Base-by-base conservation (phyloP, 1,140 invertebrate species). In the Drosophila pectinifera region DNA sequence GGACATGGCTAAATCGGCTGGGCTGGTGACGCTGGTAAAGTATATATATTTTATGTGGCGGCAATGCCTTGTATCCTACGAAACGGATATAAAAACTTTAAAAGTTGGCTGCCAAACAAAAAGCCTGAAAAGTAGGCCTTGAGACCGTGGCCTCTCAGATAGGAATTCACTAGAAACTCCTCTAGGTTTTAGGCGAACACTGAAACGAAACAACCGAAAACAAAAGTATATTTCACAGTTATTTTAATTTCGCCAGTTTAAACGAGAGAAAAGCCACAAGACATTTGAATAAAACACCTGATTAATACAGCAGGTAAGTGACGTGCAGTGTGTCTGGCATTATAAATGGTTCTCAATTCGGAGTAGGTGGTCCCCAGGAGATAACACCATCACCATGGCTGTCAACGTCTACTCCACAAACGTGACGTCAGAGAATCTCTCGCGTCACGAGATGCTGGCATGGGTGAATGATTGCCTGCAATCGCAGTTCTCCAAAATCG, bases 331-430 rank as follows among this genome's bases (percentile, higher is more conserved):
- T 18, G 6, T 3, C 22, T 22, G 20, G 13, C 2, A n/a, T 8
- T 6, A 24, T 6, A n/a, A 8, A 8, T 24, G 10, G 14, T n/a
- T 3, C 4, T n/a, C 1, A 4, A n/a, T 26, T 26, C n/a, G n/a
- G n/a, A n/a, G n/a, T n/a, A n/a, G n/a, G n/a, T n/a, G n/a, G n/a
- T n/a, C n/a, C n/a, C n/a, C n/a, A n/a, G n/a, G n/a, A n/a, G n/a
- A n/a, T n/a, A n/a, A n/a, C n/a, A n/a, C n/a, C n/a, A n/a, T n/a
- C n/a, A n/a, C n/a, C n/a, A 97, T 97, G 96, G 97, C 97, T 92
- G 98, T 99, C 46, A 99, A 99, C 93, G 98, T 99, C 28, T 99
- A 98, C 93, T 98, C 97, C 64, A 99, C 99, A 78, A 99, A 98
- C 94, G 97, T 98, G 26, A 99, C 98, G 48, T 95, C 98, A 53